These are phyloP conservation scores for Cinclus cinclus DNA, from an alignment of 2,113 vertebrate species.

Conservation along the genomic window DNA sequence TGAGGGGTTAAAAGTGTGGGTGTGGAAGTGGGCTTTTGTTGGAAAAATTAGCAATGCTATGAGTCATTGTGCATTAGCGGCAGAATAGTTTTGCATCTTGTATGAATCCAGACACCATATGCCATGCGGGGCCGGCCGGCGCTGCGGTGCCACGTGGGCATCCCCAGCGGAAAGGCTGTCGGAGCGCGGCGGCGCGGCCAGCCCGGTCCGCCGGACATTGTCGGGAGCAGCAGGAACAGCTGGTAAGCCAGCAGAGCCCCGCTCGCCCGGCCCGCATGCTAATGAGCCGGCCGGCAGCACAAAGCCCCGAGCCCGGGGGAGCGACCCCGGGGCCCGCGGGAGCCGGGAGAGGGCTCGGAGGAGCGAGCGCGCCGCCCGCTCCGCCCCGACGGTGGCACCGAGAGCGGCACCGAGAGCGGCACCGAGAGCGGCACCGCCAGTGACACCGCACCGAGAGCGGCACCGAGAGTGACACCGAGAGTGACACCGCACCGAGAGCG, in stretches of 20 bases:
- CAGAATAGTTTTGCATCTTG: slow-evolving; percentile 98
- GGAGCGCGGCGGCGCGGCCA: slow-evolving; percentile 82
- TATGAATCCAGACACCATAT: slow-evolving; percentile 99
- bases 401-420: background rate
- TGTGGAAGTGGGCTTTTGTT: slow-evolving; percentile 87
- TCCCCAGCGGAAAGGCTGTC: slow-evolving; percentile 82
- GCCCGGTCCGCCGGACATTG: slow-evolving; percentile 93
- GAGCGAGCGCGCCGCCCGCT: too few species aligned
- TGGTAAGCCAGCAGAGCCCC: slow-evolving; percentile 85
- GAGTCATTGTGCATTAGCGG: slow-evolving; percentile 96
- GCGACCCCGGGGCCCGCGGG: background rate
- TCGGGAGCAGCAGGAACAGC: slow-evolving; percentile 95
- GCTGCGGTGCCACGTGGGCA: slow-evolving; percentile 90
- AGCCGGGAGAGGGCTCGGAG: background rate
- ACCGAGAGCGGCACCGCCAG: too few species aligned
- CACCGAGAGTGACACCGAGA: too few species aligned
- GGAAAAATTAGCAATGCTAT: slow-evolving; percentile 95
- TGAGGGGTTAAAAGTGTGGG: slow-evolving; percentile 85
- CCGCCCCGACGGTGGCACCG: too few species aligned
- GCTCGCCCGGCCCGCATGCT: slow-evolving; percentile 78
- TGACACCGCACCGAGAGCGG: background rate
- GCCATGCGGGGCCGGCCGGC: slow-evolving; percentile 93
- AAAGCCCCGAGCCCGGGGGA: background rate
- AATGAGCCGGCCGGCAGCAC: slow-evolving; percentile 80
- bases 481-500: background rate